phyloP scores from a whole-genome alignment of 2,113 vertebrate species.

The Aegithalos caudatus region DNA sequence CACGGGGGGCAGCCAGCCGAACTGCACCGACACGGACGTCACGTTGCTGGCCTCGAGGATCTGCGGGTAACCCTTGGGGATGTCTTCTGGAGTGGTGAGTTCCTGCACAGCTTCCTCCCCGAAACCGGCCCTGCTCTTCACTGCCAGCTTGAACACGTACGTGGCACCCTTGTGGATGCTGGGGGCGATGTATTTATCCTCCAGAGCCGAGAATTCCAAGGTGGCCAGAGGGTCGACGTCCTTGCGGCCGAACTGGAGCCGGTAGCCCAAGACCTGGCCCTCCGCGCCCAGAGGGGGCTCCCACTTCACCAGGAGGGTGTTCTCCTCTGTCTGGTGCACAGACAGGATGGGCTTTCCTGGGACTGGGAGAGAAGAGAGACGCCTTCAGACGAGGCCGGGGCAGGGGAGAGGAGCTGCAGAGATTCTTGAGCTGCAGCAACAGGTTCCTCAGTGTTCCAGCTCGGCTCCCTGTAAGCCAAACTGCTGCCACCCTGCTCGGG shows the following conservation, averaged over 20 bases:
- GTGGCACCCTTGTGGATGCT: conserved; percentile 89
- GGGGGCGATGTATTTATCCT: conserved; percentile 79
- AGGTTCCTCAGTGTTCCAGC: background rate
- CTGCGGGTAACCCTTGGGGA: conserved; percentile 89
- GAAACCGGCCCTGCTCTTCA: conserved; percentile 88
- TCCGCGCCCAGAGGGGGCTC: conserved; percentile 72
- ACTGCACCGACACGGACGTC: conserved; percentile 86
- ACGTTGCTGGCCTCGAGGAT: conserved; percentile 85
- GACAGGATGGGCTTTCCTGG: conserved; percentile 89
- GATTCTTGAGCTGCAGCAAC: background rate
- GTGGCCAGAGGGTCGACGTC: conserved; percentile 84
- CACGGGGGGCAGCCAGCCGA: conserved; percentile 92
- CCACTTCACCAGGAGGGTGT: conserved; percentile 86
- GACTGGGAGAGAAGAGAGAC: conserved; percentile 70
- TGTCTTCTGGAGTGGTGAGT: conserved; percentile 85
- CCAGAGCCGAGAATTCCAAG: conserved; percentile 83
- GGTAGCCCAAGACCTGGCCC: conserved; percentile 88
- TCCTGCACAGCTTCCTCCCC: conserved; percentile 86
- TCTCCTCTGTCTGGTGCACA: conserved; percentile 84
- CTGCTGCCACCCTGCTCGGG: background rate
- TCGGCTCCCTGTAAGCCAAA: rapidly evolving
- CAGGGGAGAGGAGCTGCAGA: background rate
- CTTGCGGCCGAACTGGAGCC: conserved; percentile 90
- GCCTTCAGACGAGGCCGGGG: background rate
- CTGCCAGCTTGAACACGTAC: conserved; percentile 91